Conservation (phyloP, 2,113 vertebrate genomes). For the Mola mola region DNA sequence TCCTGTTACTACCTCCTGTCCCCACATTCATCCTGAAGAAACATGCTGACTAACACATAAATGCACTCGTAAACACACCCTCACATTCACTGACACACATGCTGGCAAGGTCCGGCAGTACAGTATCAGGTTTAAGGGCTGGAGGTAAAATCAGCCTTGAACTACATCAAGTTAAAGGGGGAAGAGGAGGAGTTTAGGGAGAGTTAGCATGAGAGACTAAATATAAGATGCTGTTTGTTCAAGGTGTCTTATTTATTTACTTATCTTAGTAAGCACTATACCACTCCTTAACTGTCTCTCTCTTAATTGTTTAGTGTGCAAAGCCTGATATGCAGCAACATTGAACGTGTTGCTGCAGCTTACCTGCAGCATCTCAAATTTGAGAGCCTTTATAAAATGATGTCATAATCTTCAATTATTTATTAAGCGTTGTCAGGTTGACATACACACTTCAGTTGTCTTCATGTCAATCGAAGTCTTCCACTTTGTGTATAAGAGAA, state of each 20-base stretch:
- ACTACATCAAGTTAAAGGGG: neutral
- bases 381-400: neutral
- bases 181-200: neutral
- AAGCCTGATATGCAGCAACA: neutral
- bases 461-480: too few relatives aligned
- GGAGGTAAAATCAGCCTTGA: too few relatives aligned
- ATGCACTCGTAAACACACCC: neutral
- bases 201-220: too few relatives aligned
- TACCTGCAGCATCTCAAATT: too few relatives aligned
- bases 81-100: too few relatives aligned
- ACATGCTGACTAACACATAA: neutral
- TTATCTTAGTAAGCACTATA: neutral
- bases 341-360: too few relatives aligned
- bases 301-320: neutral
- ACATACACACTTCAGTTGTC: neutral
- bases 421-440: neutral
- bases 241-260: too few relatives aligned
- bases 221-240: too few relatives aligned
- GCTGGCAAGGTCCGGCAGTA: too few relatives aligned
- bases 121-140: too few relatives aligned
- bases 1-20: constrained; percentile 29
- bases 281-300: neutral
- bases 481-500: too few relatives aligned
- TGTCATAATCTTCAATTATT: neutral
- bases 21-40: constrained; percentile 36